Conservation (phyloP, 2,888 invertebrate species). For the Macrophya alboannulata region DNA sequence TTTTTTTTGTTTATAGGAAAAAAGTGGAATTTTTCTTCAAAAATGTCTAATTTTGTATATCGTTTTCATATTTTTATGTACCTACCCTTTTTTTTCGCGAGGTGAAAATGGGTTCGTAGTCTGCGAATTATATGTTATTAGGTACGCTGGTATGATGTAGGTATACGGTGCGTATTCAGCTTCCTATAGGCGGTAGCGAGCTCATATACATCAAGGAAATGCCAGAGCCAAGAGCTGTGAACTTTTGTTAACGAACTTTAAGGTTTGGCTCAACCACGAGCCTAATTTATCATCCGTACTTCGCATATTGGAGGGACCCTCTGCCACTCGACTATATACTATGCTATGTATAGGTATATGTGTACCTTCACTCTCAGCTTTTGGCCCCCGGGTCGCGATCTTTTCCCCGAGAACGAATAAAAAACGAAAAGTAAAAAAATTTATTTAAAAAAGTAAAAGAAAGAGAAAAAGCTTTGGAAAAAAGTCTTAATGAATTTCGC, state of each 20-base stretch:
- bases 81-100: no score
- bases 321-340: neutral
- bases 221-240: slow-evolving; percentile 44
- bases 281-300: slow-evolving; percentile 39
- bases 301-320: slow-evolving; percentile 39
- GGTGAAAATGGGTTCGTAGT: no score
- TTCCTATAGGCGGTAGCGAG: neutral
- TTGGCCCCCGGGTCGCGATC: slow-evolving; percentile 21
- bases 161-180: neutral
- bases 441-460: neutral
- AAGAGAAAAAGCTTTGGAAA: neutral
- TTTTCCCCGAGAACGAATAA: neutral
- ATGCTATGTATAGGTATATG: neutral
- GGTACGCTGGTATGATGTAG: no score
- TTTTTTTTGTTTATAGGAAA: no score
- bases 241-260: slow-evolving; percentile 54
- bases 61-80: no score
- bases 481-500: neutral
- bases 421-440: neutral
- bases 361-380: slow-evolving; percentile 24
- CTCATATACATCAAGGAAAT: slow-evolving; percentile 37
- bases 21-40: no score
- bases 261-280: slow-evolving; percentile 42
- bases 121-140: no score
- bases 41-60: no score